phyloP scores from a whole-genome alignment of 30 jellyfish, hydroid and myxozoan species.

The Aurelia aurita region DNA sequence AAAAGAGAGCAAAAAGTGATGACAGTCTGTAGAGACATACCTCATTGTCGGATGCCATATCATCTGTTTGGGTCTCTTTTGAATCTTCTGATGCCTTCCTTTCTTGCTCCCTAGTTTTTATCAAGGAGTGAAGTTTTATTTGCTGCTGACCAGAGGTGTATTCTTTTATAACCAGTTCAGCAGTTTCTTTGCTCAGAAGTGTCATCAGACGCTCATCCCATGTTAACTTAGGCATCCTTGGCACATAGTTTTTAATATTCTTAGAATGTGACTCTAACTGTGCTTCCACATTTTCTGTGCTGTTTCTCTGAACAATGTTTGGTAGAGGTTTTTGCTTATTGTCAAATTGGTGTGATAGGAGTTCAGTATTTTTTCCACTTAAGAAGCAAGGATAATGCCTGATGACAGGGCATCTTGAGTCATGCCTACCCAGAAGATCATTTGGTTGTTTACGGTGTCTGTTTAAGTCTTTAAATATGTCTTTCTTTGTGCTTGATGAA shows the following conservation, averaged over 20 bases:
- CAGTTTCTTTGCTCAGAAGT: conserved; percentile 82
- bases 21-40: no score
- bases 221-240: conserved; percentile 2
- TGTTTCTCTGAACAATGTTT: background rate
- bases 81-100: background rate
- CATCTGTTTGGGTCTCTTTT: background rate
- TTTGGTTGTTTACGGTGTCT: conserved; percentile 1
- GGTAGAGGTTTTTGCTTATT: conserved; percentile 32
- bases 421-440: conserved; percentile 63
- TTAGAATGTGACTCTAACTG: background rate
- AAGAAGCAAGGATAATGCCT: conserved; percentile 77
- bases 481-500: background rate
- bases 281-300: background rate
- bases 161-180: conserved; percentile 75
- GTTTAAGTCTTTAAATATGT: conserved; percentile 8
- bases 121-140: conserved; percentile 13
- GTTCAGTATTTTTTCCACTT: background rate
- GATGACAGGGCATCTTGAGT: conserved; percentile 49
- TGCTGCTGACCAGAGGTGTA: conserved; percentile 65
- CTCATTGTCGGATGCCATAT: background rate
- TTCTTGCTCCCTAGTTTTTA: background rate
- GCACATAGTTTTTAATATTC: background rate
- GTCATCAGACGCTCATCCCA: conserved; percentile 90
- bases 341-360: background rate
- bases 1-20: no score